phyloP scores from a whole-genome alignment of 2,113 vertebrate species.

The Amblyopsis rosae region DNA sequence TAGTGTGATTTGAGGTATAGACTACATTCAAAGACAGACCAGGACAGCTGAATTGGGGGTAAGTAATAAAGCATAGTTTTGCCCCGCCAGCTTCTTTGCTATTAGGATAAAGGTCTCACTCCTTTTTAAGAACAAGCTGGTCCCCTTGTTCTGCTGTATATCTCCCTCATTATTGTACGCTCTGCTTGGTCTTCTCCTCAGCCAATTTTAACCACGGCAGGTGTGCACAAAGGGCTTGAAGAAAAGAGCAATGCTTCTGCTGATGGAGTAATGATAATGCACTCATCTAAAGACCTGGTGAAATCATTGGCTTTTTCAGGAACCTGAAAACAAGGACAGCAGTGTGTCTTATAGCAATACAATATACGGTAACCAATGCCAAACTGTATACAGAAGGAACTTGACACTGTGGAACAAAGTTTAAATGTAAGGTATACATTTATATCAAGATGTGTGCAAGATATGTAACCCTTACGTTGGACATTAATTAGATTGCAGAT shows the following conservation, averaged over 20 bases:
- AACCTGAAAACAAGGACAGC: slow-evolving; percentile 24
- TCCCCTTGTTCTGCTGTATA: slow-evolving; percentile 39
- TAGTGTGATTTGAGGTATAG: slow-evolving; percentile 32
- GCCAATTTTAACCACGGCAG: slow-evolving; percentile 53
- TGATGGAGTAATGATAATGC: slow-evolving; percentile 63
- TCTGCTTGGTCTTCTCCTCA: slow-evolving; percentile 29
- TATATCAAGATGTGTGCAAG: no score
- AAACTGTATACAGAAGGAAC: slow-evolving; percentile 3
- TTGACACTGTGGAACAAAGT: background rate
- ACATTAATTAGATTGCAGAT: no score
- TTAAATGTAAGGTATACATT: no score
- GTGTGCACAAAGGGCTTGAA: slow-evolving; percentile 58
- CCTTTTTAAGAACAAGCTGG: slow-evolving; percentile 50
- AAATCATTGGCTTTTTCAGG: slow-evolving; percentile 36
- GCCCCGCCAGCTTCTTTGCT: slow-evolving; percentile 28
- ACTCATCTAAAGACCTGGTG: slow-evolving; percentile 46
- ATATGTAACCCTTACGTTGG: no score
- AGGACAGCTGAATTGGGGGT: slow-evolving; percentile 2
- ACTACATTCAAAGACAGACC: slow-evolving; percentile 31
- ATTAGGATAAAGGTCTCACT: slow-evolving; percentile 48
- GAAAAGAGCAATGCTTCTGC: slow-evolving; percentile 64
- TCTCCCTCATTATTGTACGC: slow-evolving; percentile 62
- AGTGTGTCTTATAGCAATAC: slow-evolving; percentile 29
- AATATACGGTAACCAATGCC: background rate
- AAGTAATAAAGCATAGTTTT: slow-evolving; percentile 5